Base-by-base conservation (phyloP, 2,888 invertebrate genomes). In the Flexamia atlantica region DNA sequence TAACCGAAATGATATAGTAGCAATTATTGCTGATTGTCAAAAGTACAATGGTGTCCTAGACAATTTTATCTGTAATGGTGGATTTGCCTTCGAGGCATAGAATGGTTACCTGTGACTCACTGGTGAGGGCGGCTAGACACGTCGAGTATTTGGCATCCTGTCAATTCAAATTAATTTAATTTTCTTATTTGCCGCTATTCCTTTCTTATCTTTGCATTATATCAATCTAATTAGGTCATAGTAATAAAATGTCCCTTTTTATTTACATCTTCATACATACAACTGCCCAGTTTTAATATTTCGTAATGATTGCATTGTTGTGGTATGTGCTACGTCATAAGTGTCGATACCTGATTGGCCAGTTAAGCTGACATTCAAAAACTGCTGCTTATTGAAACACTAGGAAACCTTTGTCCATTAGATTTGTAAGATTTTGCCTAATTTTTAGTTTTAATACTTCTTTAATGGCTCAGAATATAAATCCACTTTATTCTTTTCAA, bases 401-500 rank as follows among this genome's bases (percentile, higher is more conserved):
- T 46, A 17, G 1, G 50, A 46, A 20, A 46, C 28, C 50, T 46
- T 76, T 76, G 42, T 50, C 50, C 50, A 28, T 12, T 12, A 25
- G 20, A 28, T 76, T 46, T 42, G 46, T 46, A 36, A 28, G 30
- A 46, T 46, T 76, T 42, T 25, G n/a, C 28, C 28, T 10, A 76
- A 76, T 76, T 76, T 76, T 46, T 28, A 42, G 40, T 76, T 76
- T 40, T 36, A 14, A 70, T 30, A 64, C 12, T 14, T 64, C 30
- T 3, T 64, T 64, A 79, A 97, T 97, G 97, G 96, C 96, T 90
- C 97, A 97, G 92, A 97, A 97, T 91, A 94, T 96, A 88, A 96
- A 96, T 91, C 96, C 97, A 87, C 94, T 94, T 89, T 94, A 94
- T 89, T 94, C 94, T 89, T 93, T 95, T 87, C 93, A 94, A 87